Conservation (phyloP, 2,888 invertebrate species). For the Aradus depressus region DNA sequence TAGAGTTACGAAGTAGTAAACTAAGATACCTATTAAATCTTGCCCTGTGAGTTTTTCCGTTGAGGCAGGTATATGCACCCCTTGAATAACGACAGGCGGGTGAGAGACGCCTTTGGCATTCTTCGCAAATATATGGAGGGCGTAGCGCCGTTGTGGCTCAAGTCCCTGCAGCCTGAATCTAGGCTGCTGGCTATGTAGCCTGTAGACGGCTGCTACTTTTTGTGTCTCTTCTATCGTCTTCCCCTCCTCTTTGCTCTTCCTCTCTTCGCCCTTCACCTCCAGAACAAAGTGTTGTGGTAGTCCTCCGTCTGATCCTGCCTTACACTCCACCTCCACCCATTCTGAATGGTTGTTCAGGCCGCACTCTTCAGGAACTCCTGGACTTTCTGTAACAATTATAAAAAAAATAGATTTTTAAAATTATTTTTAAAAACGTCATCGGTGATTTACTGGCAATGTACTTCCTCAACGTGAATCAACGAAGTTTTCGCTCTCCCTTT, state of each 20-base stretch:
- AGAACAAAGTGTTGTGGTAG: conserved; percentile 69
- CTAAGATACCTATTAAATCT: too few relatives aligned
- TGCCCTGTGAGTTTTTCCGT: conserved; percentile 31
- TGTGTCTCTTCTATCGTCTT: conserved; percentile 38
- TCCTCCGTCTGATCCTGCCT: conserved; percentile 70
- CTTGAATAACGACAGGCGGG: conserved; percentile 60
- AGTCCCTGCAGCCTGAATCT: conserved; percentile 43
- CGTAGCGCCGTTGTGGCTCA: conserved; percentile 69
- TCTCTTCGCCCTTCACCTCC: conserved; percentile 46
- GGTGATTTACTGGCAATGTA: too few relatives aligned
- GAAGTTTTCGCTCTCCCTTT: too few relatives aligned
- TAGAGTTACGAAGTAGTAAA: too few relatives aligned
- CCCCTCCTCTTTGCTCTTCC: too few relatives aligned
- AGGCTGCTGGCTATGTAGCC: conserved; percentile 40
- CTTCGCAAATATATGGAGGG: conserved; percentile 67
- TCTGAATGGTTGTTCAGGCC: conserved; percentile 54
- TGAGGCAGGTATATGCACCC: conserved; percentile 40
- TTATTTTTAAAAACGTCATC: not conserved
- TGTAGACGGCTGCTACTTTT: conserved; percentile 51
- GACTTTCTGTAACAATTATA: conserved; percentile 47
- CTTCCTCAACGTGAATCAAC: too few relatives aligned
- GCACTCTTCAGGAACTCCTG: conserved; percentile 65
- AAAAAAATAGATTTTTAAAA: conserved; percentile 25
- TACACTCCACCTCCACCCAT: conserved; percentile 56
- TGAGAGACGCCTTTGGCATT: conserved; percentile 68